Evolutionary conservation across 1,140 invertebrate genomes (phyloP), one percentile per base, ranked within the genome.

Genomic region (Brachystomella parvula): DNA sequence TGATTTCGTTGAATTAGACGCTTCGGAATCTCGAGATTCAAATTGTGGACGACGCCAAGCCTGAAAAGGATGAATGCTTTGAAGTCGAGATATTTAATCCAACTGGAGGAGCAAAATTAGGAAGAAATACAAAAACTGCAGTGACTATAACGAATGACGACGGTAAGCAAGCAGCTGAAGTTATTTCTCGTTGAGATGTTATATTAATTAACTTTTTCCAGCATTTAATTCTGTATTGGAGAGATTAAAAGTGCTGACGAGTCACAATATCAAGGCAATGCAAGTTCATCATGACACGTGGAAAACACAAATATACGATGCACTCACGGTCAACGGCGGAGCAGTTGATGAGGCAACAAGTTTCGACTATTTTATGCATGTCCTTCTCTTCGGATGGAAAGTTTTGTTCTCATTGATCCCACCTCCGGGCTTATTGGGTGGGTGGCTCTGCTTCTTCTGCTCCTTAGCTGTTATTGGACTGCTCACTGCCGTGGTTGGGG

Each of bases 61-160:
- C 82, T 24, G 84, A 86, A 74, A 86, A 86, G 76, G 84, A 86
- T 74, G 84, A 86, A 75, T 81, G 82, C 71, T 86, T 86, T 76
- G 83, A 85, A 74, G 74, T 86, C n/a, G 79, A 81, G 70, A 71
- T 86, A 1, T 79, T 78, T 67, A 79, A 81, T n/a, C 76, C 81
- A 0, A 77, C 77, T 35, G 80, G 79, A 28, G 84, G 84, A 19
- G 83, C 83, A 6, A 80, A 77, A 66, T 70, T 86, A 6, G 85
- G 84, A 26, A 79, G 80, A 63, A 76, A 82, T 29, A 82, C 79
- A 57, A 79, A 81, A 71, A 81, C 81, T 26, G 83, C 84, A n/a
- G 78, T 86, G n/a, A 86, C 85, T 0, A 85, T 86, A 65, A 82
- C 83, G 3, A 85, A 84, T 73, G 85, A 86, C 74, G 85, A 86